Evolutionary conservation across 2,797 vertebrate genomes (phyloP).

Genomic region (Dipus sagitta): DNA sequence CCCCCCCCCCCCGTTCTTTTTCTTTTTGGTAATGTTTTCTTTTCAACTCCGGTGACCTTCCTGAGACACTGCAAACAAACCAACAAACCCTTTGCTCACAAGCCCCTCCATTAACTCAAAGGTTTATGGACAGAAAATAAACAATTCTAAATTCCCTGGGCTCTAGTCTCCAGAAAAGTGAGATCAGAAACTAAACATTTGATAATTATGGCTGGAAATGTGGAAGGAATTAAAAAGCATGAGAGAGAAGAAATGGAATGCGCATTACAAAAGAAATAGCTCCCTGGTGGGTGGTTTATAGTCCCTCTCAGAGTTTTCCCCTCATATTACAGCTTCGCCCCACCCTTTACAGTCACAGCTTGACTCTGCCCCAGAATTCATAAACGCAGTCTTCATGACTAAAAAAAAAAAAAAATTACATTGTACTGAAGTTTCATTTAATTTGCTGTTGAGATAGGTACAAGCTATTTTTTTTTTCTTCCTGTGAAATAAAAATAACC

Average conservation of each 20-base stretch:
- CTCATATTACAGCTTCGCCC: constrained; percentile 57
- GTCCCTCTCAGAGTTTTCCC: constrained; percentile 63
- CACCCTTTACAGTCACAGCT: constrained; percentile 64
- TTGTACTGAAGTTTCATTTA: constrained; percentile 21
- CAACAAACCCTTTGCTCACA: constrained; percentile 68
- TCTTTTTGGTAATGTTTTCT: constrained; percentile 55
- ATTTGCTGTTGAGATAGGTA: constrained; percentile 35
- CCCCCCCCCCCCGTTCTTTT: background rate
- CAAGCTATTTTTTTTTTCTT: constrained; percentile 17
- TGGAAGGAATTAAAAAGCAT: constrained; percentile 89
- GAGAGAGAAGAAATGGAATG: constrained; percentile 84
- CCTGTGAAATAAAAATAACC: constrained; percentile 38
- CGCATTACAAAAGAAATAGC: constrained; percentile 78
- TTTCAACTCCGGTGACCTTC: constrained; percentile 78
- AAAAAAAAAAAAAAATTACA: constrained; percentile 29
- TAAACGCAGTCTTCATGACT: constrained; percentile 31
- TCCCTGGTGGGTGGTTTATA: constrained; percentile 73
- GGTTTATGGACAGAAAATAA: constrained; percentile 84
- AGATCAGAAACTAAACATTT: constrained; percentile 89
- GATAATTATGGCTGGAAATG: constrained; percentile 87
- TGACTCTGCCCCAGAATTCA: constrained; percentile 57
- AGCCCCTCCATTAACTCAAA: constrained; percentile 76
- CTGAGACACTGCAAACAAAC: constrained; percentile 76
- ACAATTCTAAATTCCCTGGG: constrained; percentile 81
- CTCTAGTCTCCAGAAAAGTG: constrained; percentile 85